Conservation (phyloP, 1,140 invertebrate species). For the Cryptotermes secundus region DNA sequence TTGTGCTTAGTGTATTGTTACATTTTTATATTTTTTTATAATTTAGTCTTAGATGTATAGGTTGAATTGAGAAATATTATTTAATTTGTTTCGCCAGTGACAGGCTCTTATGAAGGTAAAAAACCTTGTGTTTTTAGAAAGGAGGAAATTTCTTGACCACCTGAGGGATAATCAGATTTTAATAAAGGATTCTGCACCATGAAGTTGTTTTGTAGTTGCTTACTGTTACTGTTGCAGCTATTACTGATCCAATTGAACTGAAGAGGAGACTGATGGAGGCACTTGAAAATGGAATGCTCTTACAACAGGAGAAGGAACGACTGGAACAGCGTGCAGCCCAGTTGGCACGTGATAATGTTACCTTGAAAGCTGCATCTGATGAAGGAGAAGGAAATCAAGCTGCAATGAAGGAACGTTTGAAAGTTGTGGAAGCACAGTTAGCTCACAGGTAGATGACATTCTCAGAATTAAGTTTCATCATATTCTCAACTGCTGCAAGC, state of each 20-base stretch:
- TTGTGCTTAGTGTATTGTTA: too few relatives aligned
- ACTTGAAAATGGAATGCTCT: conserved; percentile 37
- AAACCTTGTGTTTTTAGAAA: too few relatives aligned
- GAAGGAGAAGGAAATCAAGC: conserved; percentile 45
- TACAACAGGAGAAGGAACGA: conserved; percentile 44
- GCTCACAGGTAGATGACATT: conserved; percentile 44
- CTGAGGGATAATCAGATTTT: too few relatives aligned
- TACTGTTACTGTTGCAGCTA: not conserved
- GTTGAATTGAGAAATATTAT: too few relatives aligned
- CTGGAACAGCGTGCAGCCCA: conserved; percentile 43
- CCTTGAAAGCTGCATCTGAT: conserved; percentile 46
- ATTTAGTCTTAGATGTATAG: too few relatives aligned
- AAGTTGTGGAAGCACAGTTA: conserved; percentile 46
- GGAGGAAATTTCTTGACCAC: too few relatives aligned
- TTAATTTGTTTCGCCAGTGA: too few relatives aligned
- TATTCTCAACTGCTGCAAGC: too few relatives aligned
- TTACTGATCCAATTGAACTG: conserved; percentile 3
- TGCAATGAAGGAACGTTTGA: conserved; percentile 41
- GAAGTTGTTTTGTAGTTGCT: too few relatives aligned
- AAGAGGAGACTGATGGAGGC: conserved; percentile 32
- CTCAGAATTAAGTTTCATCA: not conserved
- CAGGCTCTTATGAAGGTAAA: too few relatives aligned
- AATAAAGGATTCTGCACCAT: not conserved
- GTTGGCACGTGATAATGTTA: conserved; percentile 45
- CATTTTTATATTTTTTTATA: too few relatives aligned